These are phyloP conservation scores for Petrolisthes manimaculis DNA, from an alignment of 2,888 invertebrate species.

Conservation along the genomic window DNA sequence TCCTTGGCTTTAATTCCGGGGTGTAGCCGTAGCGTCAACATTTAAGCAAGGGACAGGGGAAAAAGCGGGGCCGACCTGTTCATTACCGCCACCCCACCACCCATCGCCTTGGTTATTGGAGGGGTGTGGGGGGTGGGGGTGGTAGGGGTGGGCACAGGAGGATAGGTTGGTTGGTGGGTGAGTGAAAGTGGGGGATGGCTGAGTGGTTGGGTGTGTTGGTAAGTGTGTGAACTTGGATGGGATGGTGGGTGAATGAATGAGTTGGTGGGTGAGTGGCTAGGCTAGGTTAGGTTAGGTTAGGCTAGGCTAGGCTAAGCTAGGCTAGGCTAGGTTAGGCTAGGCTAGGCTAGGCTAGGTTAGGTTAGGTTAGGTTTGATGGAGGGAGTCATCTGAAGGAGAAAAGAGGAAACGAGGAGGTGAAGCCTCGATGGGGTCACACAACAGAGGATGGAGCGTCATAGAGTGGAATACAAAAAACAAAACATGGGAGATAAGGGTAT, in stretches of 20 bases:
- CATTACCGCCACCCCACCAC: constrained; percentile 24
- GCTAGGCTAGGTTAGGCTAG: constrained; percentile 13
- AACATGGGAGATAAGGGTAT: no score
- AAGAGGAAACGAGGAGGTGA: no score
- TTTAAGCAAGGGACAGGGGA: constrained; percentile 10
- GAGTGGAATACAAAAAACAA: no score
- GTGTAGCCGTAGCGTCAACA: constrained; percentile 29
- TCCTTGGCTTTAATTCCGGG: constrained; percentile 38
- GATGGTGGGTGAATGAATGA: neutral
- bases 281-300: constrained; percentile 29
- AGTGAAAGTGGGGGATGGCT: neutral
- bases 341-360: neutral
- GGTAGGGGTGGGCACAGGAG: neutral
- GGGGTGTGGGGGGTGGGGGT: neutral
- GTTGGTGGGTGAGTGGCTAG: neutral
- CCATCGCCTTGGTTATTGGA: constrained; percentile 4
- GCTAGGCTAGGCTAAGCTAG: constrained; percentile 21
- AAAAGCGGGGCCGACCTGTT: constrained; percentile 8
- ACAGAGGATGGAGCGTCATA: no score
- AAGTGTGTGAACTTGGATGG: neutral
- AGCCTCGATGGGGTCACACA: no score
- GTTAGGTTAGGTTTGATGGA: constrained; percentile 19
- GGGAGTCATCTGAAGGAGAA: no score
- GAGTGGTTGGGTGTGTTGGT: neutral
- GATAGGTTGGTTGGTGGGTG: neutral